Evolutionary conservation across 2,113 vertebrate genomes (phyloP), one percentile per base, ranked within the genome.

Genomic region (Scartelaos histophorus): DNA sequence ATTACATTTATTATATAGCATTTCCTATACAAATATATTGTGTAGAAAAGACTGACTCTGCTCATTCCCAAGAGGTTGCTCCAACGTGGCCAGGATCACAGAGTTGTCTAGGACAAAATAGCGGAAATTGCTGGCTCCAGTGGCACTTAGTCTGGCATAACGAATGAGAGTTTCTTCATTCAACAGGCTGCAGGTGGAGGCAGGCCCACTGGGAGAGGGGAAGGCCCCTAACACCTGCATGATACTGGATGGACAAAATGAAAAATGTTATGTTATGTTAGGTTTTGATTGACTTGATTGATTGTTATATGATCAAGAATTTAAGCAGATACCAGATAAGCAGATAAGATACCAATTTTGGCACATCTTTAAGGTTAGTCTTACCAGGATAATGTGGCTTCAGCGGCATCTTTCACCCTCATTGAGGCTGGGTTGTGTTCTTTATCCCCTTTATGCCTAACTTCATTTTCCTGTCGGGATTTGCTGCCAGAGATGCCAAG

Each of bases 171-270:
- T 98, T 79, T 95, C 95, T 91, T 98, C 97, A 74, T 98, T 98
- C 82, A 98, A 95, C 71, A 98, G 90, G 91, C 97, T 98, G 92
- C 97, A 98, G 70, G 95, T 96, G 83, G 97, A 98, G 11, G 97
- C 94, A n/a, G 97, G 94, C 49, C 97, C 97, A 43, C 97, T 98
- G 34, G 96, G 96, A 76, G 96, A 97, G 53, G 97, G 97, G 89
- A 98, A 98, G 5, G 97, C 96, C 43, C 96, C 97, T 81, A 98
- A 93, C 75, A 96, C 91, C 93, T 98, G 97, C 97, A 98, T 98
- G 84, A 98, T 98, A 85, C 97, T 98, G 83, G 82, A 7, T 83
- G 73, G 56, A 71, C 87, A 84, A 81, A 53, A 68, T 49, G 67
- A 29, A 61, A n/a, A 25, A 67, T 29, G 74, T 24, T 53, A 54